Evolutionary conservation across 2,113 vertebrate species (phyloP).

Genomic region (Paraplagusia blochii): DNA sequence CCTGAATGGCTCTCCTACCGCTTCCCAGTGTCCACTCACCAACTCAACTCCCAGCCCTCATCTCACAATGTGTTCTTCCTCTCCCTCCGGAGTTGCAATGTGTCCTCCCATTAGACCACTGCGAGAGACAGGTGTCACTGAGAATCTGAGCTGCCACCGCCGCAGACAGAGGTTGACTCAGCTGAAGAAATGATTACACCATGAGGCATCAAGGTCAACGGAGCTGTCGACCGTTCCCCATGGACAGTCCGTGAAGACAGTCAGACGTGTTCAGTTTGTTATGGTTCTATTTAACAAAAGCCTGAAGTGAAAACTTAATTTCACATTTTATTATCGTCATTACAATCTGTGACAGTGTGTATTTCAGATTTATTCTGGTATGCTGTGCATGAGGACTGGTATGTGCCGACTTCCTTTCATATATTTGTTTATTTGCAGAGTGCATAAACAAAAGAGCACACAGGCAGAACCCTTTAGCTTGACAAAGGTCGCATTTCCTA

Average conservation of each 20-base stretch:
- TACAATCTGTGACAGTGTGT: conserved; percentile 11
- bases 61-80: conserved; percentile 27
- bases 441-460: conserved; percentile 74
- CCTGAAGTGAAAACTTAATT: too few relatives aligned
- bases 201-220: conserved; percentile 51
- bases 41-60: conserved; percentile 15
- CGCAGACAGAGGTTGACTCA: conserved; percentile 1
- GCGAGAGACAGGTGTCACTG: conserved; percentile 50
- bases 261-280: conserved; percentile 30
- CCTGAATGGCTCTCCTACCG: conserved; percentile 10
- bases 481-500: conserved; percentile 79
- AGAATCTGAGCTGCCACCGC: conserved; percentile 32
- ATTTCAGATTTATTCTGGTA: conserved; percentile 12
- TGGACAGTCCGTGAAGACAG: conserved; percentile 26
- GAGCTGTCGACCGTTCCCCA: conserved; percentile 40
- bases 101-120: conserved; percentile 14
- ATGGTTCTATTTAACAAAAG: conserved; percentile 1
- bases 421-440: conserved; percentile 76
- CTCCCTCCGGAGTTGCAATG: conserved; percentile 7
- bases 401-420: conserved; percentile 64
- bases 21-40: conserved; percentile 10
- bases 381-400: conserved; percentile 29
- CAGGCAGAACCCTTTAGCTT: conserved; percentile 70
- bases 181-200: conserved; percentile 28
- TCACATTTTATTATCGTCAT: neutral